Base-by-base conservation (phyloP, 2,797 vertebrate genomes). In the Staurois parvus region DNA sequence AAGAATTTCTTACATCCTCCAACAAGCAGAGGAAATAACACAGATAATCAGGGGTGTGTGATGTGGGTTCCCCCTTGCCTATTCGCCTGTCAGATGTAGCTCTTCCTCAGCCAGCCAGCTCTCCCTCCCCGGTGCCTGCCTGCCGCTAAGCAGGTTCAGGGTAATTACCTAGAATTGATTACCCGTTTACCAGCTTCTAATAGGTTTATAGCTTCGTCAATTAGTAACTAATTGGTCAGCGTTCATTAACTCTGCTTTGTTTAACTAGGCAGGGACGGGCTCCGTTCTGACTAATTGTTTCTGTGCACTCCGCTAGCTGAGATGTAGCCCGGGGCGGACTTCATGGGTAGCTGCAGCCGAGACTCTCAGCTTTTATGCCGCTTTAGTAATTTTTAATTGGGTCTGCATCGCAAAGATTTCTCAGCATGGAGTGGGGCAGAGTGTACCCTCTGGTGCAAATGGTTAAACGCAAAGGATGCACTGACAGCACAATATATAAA, bases 201-300 rank as follows among this genome's bases (percentile, higher is more conserved):
- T 88, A 88, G 88, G 79, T 89, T 90, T 89, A 89, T 89, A 88
- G 90, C 78, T 87, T 84, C 79, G 85, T 87, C 89, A 89, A 89
- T 91, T 88, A 89, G 88, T 81, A 70, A 76, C 88, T 89, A 88
- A 88, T 91, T 90, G 90, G 85, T 87, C 87, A 86, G 89, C 74
- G 77, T 85, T 89, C 84, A 89, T 90, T 88, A 88, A 88, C 88
- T 88, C 37, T 72, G 77, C 88, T 88, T 90, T 88, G 88, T 88
- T 85, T 88, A 91, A 89, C 88, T 87, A 88, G 87, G 84, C 88
- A 86, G 83, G 85, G 88, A 88, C 77, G 79, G 81, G 70, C 42
- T 21, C 40, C n/a, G n/a, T 40, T 29, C 72, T 67, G 30, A 67
- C 84, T 89, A 88, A 89, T 88, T 88, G 87, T 86, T 83, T 84